phyloP scores from a whole-genome alignment of 2,888 invertebrate genomes.

The Agrochola lota region DNA sequence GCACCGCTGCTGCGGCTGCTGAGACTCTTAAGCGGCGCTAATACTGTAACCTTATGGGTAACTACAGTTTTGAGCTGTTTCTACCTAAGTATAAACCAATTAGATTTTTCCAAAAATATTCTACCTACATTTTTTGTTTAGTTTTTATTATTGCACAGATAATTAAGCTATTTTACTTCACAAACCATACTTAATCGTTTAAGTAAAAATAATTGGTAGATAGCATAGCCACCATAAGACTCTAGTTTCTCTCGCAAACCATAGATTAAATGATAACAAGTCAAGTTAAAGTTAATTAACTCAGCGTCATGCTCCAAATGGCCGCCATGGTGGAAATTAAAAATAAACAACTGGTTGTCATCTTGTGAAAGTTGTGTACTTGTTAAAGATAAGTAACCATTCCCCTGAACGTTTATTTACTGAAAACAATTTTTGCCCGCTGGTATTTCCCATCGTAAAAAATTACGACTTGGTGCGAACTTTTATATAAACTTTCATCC shows the following conservation, averaged over 20 bases:
- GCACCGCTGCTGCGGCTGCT: too few species aligned
- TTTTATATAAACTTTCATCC: too few species aligned
- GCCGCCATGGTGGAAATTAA: conserved; percentile 40
- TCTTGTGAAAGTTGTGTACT: conserved; percentile 43
- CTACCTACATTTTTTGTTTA: too few species aligned
- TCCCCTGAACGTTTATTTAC: neutral
- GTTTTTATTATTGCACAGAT: neutral
- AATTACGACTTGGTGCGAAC: too few species aligned
- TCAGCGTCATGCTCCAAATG: conserved; percentile 48
- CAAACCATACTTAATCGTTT: neutral
- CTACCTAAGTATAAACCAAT: too few species aligned
- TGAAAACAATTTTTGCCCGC: too few species aligned
- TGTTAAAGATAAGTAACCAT: neutral
- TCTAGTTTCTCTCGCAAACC: conserved; percentile 41
- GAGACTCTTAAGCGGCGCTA: too few species aligned
- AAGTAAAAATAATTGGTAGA: conserved; percentile 19
- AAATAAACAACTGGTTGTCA: conserved; percentile 21
- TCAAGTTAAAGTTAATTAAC: conserved; percentile 44
- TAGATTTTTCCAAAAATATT: too few species aligned
- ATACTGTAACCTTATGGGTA: too few species aligned
- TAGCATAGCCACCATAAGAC: neutral
- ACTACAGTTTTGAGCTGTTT: too few species aligned
- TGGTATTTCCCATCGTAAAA: too few species aligned
- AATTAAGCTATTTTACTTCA: neutral
- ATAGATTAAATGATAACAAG: conserved; percentile 42